Percentiles rank a stretch among this genome's conserved stretches.
These are phyloP conservation scores for Neotoxoptera formosana DNA, from an alignment of 1,140 invertebrate species.

Conservation along the genomic window DNA sequence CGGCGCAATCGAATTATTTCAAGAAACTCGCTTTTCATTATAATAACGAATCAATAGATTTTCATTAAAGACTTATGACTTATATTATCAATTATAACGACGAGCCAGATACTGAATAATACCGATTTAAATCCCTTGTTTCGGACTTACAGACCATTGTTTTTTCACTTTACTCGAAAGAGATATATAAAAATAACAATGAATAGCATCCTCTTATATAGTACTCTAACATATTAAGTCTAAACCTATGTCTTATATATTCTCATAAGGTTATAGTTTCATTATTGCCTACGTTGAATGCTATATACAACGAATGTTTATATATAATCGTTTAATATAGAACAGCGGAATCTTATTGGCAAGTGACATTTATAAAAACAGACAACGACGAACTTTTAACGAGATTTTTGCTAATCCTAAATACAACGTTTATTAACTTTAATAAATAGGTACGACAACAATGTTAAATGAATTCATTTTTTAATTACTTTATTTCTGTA, in stretches of 20 bases:
- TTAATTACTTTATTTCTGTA: background rate
- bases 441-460: background rate
- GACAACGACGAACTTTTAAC: background rate
- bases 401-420: background rate
- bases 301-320: background rate
- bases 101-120: background rate
- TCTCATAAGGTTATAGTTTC: background rate
- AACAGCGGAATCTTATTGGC: background rate
- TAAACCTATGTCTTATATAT: background rate
- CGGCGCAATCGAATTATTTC: background rate
- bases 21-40: background rate
- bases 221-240: background rate
- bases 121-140: background rate
- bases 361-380: constrained; percentile 2
- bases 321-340: background rate
- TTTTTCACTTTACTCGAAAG: background rate
- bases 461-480: background rate
- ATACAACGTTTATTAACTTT: background rate
- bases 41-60: background rate
- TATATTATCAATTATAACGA: background rate
- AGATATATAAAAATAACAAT: background rate
- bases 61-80: background rate
- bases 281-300: background rate
- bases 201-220: background rate
- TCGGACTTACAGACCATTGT: background rate